Percentiles rank a stretch among this genome's conserved stretches.
Evolutionary conservation across 2,797 vertebrate species (phyloP).

Genomic region (Cygnus olor): DNA sequence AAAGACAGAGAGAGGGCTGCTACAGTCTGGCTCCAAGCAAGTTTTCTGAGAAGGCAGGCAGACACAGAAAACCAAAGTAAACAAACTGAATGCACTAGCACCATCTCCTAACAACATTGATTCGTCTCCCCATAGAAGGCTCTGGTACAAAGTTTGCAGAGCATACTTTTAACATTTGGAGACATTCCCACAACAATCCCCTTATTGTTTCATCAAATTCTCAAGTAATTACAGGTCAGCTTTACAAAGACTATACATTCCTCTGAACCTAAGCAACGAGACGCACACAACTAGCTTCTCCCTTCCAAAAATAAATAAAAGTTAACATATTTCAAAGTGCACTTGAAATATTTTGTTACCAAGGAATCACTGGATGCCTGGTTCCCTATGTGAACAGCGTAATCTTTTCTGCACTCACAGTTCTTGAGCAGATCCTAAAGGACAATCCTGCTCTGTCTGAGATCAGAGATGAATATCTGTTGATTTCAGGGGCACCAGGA

Average conservation of each 20-base stretch:
- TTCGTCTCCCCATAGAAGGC: slow-evolving; percentile 88
- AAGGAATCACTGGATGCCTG: slow-evolving; percentile 27
- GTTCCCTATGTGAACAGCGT: slow-evolving; percentile 6
- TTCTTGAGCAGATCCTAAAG: background rate
- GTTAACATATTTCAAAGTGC: slow-evolving; percentile 47
- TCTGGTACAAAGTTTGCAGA: slow-evolving; percentile 77
- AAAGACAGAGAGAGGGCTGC: slow-evolving; percentile 94
- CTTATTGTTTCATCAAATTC: slow-evolving; percentile 71
- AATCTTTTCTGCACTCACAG: background rate
- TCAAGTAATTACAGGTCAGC: slow-evolving; percentile 73
- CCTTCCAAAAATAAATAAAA: slow-evolving; percentile 31
- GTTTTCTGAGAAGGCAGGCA: slow-evolving; percentile 92
- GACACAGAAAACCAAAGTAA: slow-evolving; percentile 93
- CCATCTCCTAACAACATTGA: slow-evolving; percentile 94
- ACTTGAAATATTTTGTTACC: slow-evolving; percentile 55
- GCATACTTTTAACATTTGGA: slow-evolving; percentile 78
- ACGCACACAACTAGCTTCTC: background rate
- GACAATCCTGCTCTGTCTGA: slow-evolving; percentile 16
- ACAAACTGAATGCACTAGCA: slow-evolving; percentile 94
- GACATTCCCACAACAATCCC: slow-evolving; percentile 71
- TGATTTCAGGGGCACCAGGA: background rate
- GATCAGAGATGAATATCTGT: background rate
- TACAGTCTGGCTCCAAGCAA: slow-evolving; percentile 91
- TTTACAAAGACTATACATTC: slow-evolving; percentile 55
- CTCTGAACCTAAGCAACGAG: slow-evolving; percentile 46